Evolutionary conservation across 2,113 vertebrate genomes (phyloP).

Genomic region (Osmerus mordax): DNA sequence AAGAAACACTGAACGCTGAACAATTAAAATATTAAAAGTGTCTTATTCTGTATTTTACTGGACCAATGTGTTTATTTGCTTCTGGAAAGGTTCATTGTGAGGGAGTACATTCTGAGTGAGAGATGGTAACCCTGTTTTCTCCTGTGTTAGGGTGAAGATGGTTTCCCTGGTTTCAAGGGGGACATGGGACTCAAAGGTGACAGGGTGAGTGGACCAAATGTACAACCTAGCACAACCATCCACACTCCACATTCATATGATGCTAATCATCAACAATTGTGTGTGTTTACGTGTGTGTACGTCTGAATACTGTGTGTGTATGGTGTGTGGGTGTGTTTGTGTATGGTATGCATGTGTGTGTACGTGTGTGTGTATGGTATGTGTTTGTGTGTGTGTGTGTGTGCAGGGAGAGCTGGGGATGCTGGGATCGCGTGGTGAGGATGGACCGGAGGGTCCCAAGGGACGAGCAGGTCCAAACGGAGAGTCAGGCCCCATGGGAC

Average conservation of each 20-base stretch:
- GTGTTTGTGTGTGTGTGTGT: too few species aligned
- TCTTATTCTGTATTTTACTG: too few species aligned
- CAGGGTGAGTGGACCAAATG: slow-evolving; percentile 68
- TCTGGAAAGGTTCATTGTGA: too few species aligned
- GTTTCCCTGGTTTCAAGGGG: slow-evolving; percentile 97
- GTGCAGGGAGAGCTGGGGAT: slow-evolving; percentile 87
- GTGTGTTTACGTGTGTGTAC: neutral
- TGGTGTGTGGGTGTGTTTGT: too few species aligned
- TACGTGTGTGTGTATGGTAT: slow-evolving; percentile 2
- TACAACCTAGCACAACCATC: neutral
- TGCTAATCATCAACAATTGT: neutral
- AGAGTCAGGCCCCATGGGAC: slow-evolving; percentile 83
- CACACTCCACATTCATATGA: too few species aligned
- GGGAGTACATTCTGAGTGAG: too few species aligned
- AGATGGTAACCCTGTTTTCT: neutral
- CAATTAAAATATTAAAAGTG: too few species aligned
- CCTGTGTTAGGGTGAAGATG: slow-evolving; percentile 88
- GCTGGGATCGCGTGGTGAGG: slow-evolving; percentile 85
- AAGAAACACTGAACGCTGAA: too few species aligned
- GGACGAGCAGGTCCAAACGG: slow-evolving; percentile 88
- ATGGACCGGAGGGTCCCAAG: slow-evolving; percentile 96
- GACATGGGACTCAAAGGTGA: slow-evolving; percentile 98
- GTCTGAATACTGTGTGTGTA: too few species aligned
- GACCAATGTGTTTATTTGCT: too few species aligned
- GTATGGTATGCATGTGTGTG: neutral